Percentiles rank a stretch among this genome's conserved stretches.
phyloP scores from a whole-genome alignment of 1,140 invertebrate species.

The Zaprionus kolodkinae region DNA sequence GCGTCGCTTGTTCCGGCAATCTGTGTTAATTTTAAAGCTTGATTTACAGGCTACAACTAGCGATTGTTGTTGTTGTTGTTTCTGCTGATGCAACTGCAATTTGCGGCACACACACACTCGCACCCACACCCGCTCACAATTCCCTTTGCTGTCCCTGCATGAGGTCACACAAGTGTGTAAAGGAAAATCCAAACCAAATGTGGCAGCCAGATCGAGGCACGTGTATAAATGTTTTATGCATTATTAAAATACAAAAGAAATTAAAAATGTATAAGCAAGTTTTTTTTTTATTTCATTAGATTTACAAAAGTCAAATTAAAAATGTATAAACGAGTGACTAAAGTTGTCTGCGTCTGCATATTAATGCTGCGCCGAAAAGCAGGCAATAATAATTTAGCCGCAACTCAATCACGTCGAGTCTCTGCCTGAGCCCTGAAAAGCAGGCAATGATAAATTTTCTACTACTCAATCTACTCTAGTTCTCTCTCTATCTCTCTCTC shows the following conservation, averaged over 20 bases:
- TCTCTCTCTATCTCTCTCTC: neutral
- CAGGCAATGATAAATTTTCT: neutral
- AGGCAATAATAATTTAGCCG: neutral
- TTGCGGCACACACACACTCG: conserved; percentile 53
- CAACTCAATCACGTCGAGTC: too few species aligned
- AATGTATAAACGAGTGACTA: neutral
- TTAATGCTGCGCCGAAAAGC: neutral
- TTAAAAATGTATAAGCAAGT: neutral
- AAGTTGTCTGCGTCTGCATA: neutral
- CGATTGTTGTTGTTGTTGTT: conserved; percentile 22
- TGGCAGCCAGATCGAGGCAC: too few species aligned
- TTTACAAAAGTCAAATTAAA: too few species aligned
- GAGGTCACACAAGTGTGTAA: conserved; percentile 1
- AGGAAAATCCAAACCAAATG: neutral
- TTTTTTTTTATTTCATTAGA: too few species aligned
- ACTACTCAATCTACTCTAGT: neutral
- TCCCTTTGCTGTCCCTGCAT: conserved; percentile 21
- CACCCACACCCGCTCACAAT: conserved; percentile 21
- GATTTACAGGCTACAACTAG: conserved; percentile 75
- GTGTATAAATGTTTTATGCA: conserved; percentile 1
- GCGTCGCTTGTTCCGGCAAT: conserved; percentile 81
- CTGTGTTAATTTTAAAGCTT: conserved; percentile 82
- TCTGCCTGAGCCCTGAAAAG: too few species aligned
- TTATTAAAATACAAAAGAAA: neutral
- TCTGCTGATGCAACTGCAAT: conserved; percentile 49